Base-by-base conservation (phyloP, 1,140 invertebrate genomes). In the Lepidurus apus region DNA sequence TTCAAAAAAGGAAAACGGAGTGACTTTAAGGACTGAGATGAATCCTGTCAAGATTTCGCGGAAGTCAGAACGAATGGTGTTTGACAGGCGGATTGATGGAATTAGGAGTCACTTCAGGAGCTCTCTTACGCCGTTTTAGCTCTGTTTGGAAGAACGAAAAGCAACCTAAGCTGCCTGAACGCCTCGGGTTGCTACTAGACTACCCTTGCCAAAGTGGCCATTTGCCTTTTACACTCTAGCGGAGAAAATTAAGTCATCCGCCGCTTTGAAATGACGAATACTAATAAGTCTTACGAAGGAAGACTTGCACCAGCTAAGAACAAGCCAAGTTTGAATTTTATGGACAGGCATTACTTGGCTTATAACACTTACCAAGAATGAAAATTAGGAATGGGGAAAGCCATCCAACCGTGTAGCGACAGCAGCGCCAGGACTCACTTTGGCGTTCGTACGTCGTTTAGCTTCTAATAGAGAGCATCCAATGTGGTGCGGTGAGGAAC, bases 371-470 rank as follows among this genome's bases (percentile, higher is more conserved):
- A 47, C 10, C 17, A 65, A 21, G 53, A 65, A 65, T 6, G 53
- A 17, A 65, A 65, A 65, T 21, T 65, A 65, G 53, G 17, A 65
- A 21, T 21, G 53, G 13, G 53, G 21, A 21, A 65, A 65, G 8
- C 47, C 13, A 65, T 7, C 53, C 9, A 65, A 65, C 53, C 53
- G 13, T 65, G 53, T 65, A 65, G 53, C 53, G 7, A 65, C 53
- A 65, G 53, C 53, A 65, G 53, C 53, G 53, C 53, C 53, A 65
- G 53, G 21, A 65, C 53, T 65, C 53, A 13, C 53, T 65, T 65
- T 65, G 53, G 53, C 21, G 53, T 65, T 65, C 17, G 21, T 65
- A 65, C 17, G 53, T 65, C 53, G 53, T 65, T 65, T 1, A 65
- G 53, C 21, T 65, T 65, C 53, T 65, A 21, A 65, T 65, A 65